Evolutionary conservation across 2,797 vertebrate genomes (phyloP).

Genomic region (Alauda arvensis): DNA sequence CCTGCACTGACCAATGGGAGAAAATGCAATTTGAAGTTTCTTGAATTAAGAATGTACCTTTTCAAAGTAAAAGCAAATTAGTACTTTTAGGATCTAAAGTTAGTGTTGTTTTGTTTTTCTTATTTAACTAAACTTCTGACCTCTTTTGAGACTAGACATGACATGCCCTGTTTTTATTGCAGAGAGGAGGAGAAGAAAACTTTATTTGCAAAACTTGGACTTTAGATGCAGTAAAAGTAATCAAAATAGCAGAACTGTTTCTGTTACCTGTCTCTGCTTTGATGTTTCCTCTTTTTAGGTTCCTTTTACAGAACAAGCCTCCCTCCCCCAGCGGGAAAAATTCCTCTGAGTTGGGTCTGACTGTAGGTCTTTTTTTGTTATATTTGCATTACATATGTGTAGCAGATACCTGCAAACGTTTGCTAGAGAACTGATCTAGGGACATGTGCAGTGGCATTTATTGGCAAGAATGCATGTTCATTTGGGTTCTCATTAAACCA

Average conservation of each 20-base stretch:
- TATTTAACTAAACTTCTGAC: neutral
- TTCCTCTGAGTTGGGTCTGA: neutral
- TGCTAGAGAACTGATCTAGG: neutral
- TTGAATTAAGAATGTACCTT: neutral
- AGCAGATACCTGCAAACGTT: neutral
- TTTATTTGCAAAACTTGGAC: neutral
- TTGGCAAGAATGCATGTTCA: neutral
- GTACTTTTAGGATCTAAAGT: neutral
- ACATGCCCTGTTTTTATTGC: neutral
- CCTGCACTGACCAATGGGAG: neutral
- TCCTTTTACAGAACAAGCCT: neutral
- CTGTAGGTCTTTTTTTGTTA: neutral
- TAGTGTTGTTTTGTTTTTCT: neutral
- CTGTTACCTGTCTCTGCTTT: neutral
- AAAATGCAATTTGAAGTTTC: neutral
- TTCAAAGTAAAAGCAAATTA: neutral
- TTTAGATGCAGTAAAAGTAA: neutral
- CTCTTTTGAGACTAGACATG: neutral
- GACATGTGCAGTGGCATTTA: neutral
- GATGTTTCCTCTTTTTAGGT: conserved; percentile 7
- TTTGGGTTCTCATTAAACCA: neutral
- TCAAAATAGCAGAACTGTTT: neutral
- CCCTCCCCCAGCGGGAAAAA: neutral
- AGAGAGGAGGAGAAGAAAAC: neutral
- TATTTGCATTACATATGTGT: accelerated